Evolutionary conservation across 2,888 invertebrate species (phyloP).

Genomic region (Nomada ferruginata): DNA sequence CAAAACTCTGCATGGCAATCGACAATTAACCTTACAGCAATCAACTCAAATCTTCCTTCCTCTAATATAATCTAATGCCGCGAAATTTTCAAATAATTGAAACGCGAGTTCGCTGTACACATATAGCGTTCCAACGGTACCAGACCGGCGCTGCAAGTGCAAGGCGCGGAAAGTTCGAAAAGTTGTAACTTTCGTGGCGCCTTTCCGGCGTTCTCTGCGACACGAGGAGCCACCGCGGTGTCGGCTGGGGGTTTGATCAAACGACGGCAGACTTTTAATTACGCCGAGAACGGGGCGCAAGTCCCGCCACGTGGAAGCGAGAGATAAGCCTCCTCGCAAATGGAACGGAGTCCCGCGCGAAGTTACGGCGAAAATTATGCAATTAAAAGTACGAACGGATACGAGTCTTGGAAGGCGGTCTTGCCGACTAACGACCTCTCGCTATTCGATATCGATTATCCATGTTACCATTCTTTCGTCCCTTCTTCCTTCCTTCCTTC

Average conservation of each 20-base stretch:
- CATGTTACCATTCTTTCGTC: too few species aligned
- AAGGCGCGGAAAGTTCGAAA: conserved; percentile 55
- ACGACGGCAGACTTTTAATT: conserved; percentile 80
- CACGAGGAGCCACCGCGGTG: conserved; percentile 49
- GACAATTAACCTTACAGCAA: too few species aligned
- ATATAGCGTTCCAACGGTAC: background rate
- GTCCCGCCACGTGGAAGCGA: conserved; percentile 68
- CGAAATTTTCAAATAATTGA: background rate
- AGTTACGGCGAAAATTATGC: conserved; percentile 69
- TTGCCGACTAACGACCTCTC: conserved; percentile 54
- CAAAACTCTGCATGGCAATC: too few species aligned
- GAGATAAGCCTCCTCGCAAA: background rate
- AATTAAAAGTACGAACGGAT: conserved; percentile 67
- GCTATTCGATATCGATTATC: conserved; percentile 27
- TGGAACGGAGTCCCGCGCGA: conserved; percentile 48
- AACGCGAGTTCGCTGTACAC: background rate
- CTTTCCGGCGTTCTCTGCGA: conserved; percentile 57
- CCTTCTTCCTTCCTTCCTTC: too few species aligned
- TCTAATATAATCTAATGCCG: too few species aligned
- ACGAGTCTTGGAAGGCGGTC: conserved; percentile 50
- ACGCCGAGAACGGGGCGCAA: conserved; percentile 61
- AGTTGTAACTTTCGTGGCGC: conserved; percentile 57
- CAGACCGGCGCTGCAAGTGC: conserved; percentile 44
- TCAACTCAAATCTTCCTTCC: too few species aligned
- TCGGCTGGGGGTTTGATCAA: conserved; percentile 51